phyloP scores from a whole-genome alignment of 2,797 vertebrate genomes.

The Diceros bicornis region DNA sequence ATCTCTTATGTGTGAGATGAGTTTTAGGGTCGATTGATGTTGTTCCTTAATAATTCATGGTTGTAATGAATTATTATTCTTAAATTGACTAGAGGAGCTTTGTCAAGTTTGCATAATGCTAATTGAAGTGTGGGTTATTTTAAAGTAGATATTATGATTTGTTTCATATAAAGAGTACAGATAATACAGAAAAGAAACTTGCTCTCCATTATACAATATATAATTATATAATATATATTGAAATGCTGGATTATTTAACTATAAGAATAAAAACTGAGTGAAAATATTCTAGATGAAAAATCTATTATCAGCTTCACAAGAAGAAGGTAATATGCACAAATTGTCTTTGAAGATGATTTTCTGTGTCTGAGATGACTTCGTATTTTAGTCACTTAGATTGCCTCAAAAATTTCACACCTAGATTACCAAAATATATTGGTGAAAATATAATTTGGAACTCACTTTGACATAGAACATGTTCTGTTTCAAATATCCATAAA shows the following conservation, averaged over 20 bases:
- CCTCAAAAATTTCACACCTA: slow-evolving; percentile 40
- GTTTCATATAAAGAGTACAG: slow-evolving; percentile 53
- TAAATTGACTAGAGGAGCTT: slow-evolving; percentile 50
- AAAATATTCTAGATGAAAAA: slow-evolving; percentile 72
- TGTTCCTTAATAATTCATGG: slow-evolving; percentile 70
- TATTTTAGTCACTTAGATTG: slow-evolving; percentile 63
- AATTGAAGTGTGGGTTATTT: slow-evolving; percentile 61
- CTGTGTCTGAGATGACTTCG: slow-evolving; percentile 39
- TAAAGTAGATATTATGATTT: slow-evolving; percentile 61
- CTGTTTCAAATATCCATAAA: slow-evolving; percentile 71
- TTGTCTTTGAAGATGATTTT: slow-evolving; percentile 61
- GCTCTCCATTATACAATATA: slow-evolving; percentile 63
- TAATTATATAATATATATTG: slow-evolving; percentile 50
- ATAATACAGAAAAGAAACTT: slow-evolving; percentile 76
- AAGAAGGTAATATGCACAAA: slow-evolving; percentile 26
- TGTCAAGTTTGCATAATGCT: slow-evolving; percentile 63
- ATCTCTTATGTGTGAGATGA: slow-evolving; percentile 55
- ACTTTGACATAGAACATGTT: slow-evolving; percentile 71
- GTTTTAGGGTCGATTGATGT: slow-evolving; percentile 61
- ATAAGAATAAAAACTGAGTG: slow-evolving; percentile 70
- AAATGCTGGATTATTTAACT: slow-evolving; percentile 45
- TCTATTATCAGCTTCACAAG: slow-evolving; percentile 56
- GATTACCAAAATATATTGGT: slow-evolving; percentile 21
- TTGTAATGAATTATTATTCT: slow-evolving; percentile 70
- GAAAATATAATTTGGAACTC: slow-evolving; percentile 58